phyloP scores from a whole-genome alignment of 1,140 invertebrate species.

The Formica selysi region DNA sequence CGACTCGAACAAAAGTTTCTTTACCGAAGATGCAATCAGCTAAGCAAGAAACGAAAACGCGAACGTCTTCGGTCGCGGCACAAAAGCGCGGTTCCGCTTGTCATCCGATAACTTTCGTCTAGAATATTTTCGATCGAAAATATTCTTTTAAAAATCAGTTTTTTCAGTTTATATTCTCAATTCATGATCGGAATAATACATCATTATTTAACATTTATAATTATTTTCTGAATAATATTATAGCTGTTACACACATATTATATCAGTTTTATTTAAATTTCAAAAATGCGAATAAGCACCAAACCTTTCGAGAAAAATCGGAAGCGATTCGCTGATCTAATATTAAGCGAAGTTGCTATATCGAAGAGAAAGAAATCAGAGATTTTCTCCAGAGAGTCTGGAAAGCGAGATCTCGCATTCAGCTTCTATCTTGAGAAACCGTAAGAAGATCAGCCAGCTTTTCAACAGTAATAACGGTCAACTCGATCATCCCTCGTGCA shows the following conservation, averaged over 20 bases:
- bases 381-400: conserved; percentile 43
- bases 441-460: conserved; percentile 22
- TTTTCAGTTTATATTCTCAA: not conserved
- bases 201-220: not conserved
- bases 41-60: not conserved
- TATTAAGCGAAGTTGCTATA: not conserved
- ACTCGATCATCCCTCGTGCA: conserved; percentile 27
- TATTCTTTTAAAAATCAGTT: not conserved
- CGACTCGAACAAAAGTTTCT: conserved; percentile 28
- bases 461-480: conserved; percentile 62
- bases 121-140: not conserved
- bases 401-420: conserved; percentile 55
- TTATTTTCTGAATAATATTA: not conserved
- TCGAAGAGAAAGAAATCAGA: conserved; percentile 24
- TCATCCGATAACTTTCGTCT: not conserved
- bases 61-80: not conserved
- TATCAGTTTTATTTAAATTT: not conserved
- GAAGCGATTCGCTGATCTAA: not conserved
- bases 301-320: not conserved
- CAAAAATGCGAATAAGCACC: not conserved
- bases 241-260: not conserved
- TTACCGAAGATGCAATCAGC: conserved; percentile 33
- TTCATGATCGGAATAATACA: not conserved
- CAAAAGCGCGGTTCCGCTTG: conserved; percentile 14
- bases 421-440: conserved; percentile 52